Conservation (phyloP, 2,888 invertebrate genomes). For the Cetonia aurata region DNA sequence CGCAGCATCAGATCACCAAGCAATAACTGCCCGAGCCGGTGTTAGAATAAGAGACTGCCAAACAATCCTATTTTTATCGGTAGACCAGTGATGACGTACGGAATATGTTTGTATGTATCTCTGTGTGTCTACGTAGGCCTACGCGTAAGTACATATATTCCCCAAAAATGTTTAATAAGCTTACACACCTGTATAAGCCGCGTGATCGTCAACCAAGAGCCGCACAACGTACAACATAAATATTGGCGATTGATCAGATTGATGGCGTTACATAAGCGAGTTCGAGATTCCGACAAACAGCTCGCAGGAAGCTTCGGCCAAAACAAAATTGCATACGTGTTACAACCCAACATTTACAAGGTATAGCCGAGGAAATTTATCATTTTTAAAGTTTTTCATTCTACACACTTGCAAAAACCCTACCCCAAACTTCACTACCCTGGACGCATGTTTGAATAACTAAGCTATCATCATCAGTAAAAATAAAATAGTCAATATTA, state of each 20-base stretch:
- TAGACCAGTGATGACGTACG: constrained; percentile 41
- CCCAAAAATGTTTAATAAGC: constrained; percentile 26
- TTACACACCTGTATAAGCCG: constrained; percentile 18
- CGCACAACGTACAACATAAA: neutral
- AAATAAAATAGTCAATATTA: too few species aligned
- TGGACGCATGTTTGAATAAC: too few species aligned
- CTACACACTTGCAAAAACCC: too few species aligned
- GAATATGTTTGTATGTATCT: constrained; percentile 14
- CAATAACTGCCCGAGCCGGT: constrained; percentile 59
- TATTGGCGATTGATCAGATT: neutral
- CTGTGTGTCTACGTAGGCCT: constrained; percentile 5
- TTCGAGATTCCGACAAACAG: too few species aligned
- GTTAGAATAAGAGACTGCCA: constrained; percentile 58
- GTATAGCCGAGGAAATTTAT: too few species aligned
- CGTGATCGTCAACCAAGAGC: neutral
- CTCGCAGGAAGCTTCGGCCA: too few species aligned
- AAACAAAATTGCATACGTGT: too few species aligned
- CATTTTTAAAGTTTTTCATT: too few species aligned
- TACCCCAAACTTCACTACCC: too few species aligned
- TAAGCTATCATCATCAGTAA: too few species aligned
- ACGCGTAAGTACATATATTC: too few species aligned
- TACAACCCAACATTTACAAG: neutral
- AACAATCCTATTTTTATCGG: constrained; percentile 63
- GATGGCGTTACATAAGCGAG: neutral
- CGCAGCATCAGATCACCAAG: constrained; percentile 53